phyloP scores from a whole-genome alignment of 1,140 invertebrate genomes.

The Pseudobourletiella spinata region DNA sequence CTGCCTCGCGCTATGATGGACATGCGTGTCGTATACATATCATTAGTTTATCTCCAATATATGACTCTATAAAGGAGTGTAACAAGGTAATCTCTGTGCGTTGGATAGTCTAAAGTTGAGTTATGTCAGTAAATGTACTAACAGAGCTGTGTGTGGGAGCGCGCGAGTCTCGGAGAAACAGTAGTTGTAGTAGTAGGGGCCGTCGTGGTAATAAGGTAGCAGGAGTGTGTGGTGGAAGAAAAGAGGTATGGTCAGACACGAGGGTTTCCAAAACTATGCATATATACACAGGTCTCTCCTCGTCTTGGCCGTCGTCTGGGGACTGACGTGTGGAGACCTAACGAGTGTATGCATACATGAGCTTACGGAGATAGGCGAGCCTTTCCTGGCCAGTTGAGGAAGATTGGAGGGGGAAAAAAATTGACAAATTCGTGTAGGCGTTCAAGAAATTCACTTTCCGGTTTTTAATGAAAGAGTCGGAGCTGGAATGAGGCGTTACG shows the following conservation, averaged over 20 bases:
- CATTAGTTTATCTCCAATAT: background rate
- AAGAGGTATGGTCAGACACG: no score
- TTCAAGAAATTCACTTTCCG: slow-evolving; percentile 31
- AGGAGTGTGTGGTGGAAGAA: no score
- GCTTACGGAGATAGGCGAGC: background rate
- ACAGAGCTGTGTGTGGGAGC: no score
- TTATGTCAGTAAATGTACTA: no score
- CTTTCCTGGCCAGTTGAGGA: slow-evolving; percentile 1
- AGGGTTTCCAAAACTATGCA: no score
- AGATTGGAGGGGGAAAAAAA: slow-evolving; percentile 5
- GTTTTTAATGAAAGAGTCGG: slow-evolving; percentile 35
- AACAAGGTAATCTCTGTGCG: background rate
- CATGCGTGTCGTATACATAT: background rate
- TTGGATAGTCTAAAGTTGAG: background rate
- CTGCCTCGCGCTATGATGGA: background rate
- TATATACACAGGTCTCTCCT: no score
- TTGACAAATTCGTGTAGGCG: slow-evolving; percentile 35
- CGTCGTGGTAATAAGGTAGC: no score
- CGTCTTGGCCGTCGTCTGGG: no score
- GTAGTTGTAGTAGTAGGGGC: no score
- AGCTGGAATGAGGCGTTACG: slow-evolving; percentile 32
- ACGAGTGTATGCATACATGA: background rate
- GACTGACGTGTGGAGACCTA: no score
- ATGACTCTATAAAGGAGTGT: background rate
- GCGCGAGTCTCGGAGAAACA: no score